Conservation (phyloP, 2,113 vertebrate genomes). For the Paracanthobrama guichenoti region DNA sequence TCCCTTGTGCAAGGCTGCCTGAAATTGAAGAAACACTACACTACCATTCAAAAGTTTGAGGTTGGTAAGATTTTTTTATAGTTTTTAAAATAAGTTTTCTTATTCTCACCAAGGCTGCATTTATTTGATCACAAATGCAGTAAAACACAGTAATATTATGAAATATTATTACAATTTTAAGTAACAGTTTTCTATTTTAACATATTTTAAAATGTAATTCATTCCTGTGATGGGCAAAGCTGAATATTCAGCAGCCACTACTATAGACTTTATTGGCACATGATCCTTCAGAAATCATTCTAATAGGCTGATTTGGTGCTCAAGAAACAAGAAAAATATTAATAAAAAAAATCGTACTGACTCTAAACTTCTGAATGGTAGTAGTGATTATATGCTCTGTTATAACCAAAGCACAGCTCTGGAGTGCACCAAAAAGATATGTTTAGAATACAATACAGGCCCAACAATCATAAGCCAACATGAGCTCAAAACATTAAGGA, state of each 20-base stretch:
- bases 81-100: too few species aligned
- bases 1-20: too few species aligned
- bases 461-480: slow-evolving; percentile 6
- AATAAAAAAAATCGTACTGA: neutral
- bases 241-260: neutral
- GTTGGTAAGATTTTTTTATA: too few species aligned
- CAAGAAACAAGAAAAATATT: neutral
- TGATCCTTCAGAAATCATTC: neutral
- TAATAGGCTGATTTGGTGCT: neutral
- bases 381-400: slow-evolving; percentile 28
- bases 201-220: too few species aligned
- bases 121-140: too few species aligned
- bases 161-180: too few species aligned
- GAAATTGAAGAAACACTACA: too few species aligned
- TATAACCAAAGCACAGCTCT: slow-evolving; percentile 11
- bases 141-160: too few species aligned
- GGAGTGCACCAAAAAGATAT: neutral
- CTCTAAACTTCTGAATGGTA: neutral
- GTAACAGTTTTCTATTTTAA: too few species aligned
- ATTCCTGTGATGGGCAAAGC: neutral
- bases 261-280: neutral
- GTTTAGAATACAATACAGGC: neutral
- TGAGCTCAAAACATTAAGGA: neutral
- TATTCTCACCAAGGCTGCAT: too few species aligned
- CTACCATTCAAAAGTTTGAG: too few species aligned